A percentile compares a stretch with the other conserved stretches of the same genome.
Conservation (phyloP, 1,140 invertebrate species). For the Drosophila subobscura region DNA sequence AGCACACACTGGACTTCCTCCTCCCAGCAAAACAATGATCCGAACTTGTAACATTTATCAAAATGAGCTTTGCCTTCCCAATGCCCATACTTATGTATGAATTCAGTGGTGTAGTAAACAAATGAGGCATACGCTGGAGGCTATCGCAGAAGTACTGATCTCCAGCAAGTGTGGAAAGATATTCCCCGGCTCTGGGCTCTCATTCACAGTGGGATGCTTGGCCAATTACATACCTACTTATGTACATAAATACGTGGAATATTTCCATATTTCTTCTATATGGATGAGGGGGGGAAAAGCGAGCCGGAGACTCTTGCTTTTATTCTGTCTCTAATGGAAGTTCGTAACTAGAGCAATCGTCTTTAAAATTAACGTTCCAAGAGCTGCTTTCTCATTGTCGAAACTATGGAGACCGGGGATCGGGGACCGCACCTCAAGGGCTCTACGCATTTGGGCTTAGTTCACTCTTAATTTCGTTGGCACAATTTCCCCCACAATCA, state of each 20-base stretch:
- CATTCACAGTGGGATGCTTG: slow-evolving; percentile 21
- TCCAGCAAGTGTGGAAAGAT: slow-evolving; percentile 17
- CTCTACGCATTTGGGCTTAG: slow-evolving; percentile 17
- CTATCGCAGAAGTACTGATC: slow-evolving; percentile 41
- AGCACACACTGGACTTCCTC: slow-evolving; percentile 42
- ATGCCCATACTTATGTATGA: slow-evolving; percentile 20
- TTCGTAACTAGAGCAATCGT: slow-evolving; percentile 46
- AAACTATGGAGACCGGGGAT: too few relatives aligned
- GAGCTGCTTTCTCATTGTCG: background rate
- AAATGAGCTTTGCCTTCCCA: slow-evolving; percentile 42
- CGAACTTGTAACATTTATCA: slow-evolving; percentile 68
- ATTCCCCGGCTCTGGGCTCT: slow-evolving; percentile 9
- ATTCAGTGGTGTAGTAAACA: slow-evolving; percentile 17
- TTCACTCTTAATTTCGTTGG: slow-evolving; percentile 69
- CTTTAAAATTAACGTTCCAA: slow-evolving; percentile 16
- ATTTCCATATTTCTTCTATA: background rate
- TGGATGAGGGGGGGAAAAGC: too few relatives aligned
- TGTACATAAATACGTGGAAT: slow-evolving; percentile 19
- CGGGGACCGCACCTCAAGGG: background rate
- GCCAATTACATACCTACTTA: slow-evolving; percentile 1
- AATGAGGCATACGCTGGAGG: slow-evolving; percentile 41
- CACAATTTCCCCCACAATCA: slow-evolving; percentile 65
- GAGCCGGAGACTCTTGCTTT: slow-evolving; percentile 12
- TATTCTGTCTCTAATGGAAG: background rate
- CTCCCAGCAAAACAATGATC: slow-evolving; percentile 24